phyloP scores from a whole-genome alignment of 2,113 vertebrate genomes.

The Aix galericulata region DNA sequence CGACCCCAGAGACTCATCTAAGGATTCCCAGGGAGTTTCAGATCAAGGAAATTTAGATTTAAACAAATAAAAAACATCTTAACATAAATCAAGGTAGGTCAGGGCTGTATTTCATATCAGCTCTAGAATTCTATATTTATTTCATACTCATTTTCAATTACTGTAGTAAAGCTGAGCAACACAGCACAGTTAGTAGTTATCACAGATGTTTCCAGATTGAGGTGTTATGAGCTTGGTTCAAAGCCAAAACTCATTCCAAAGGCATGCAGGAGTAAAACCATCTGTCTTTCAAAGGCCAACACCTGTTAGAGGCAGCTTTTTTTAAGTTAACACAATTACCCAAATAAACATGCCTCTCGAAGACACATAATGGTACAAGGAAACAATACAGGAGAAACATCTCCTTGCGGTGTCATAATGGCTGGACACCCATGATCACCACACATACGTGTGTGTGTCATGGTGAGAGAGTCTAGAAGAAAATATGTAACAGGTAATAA shows the following conservation, averaged over 20 bases:
- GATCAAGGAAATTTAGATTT: not conserved
- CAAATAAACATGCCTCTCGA: not conserved
- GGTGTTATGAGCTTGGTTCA: slow-evolving; percentile 11
- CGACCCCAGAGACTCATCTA: not conserved
- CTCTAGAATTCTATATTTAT: not conserved
- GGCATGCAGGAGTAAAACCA: not conserved
- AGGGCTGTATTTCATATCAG: not conserved
- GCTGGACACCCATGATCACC: not conserved
- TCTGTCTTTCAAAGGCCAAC: slow-evolving; percentile 15
- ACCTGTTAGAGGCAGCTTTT: slow-evolving; percentile 24
- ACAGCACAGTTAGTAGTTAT: not conserved
- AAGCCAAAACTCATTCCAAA: slow-evolving; percentile 31
- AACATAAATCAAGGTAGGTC: not conserved
- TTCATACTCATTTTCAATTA: not conserved
- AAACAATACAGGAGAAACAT: accelerated
- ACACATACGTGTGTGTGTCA: not conserved
- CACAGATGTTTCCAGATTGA: slow-evolving; percentile 27
- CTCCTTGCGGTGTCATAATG: not conserved
- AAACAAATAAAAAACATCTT: not conserved
- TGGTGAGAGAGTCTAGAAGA: accelerated
- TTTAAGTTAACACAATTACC: not conserved
- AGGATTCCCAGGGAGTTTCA: not conserved
- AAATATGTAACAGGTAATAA: accelerated
- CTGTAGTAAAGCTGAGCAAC: not conserved
- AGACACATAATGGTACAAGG: not conserved